These are phyloP conservation scores for Grus americana DNA, from an alignment of 2,113 vertebrate genomes.

Conservation along the genomic window DNA sequence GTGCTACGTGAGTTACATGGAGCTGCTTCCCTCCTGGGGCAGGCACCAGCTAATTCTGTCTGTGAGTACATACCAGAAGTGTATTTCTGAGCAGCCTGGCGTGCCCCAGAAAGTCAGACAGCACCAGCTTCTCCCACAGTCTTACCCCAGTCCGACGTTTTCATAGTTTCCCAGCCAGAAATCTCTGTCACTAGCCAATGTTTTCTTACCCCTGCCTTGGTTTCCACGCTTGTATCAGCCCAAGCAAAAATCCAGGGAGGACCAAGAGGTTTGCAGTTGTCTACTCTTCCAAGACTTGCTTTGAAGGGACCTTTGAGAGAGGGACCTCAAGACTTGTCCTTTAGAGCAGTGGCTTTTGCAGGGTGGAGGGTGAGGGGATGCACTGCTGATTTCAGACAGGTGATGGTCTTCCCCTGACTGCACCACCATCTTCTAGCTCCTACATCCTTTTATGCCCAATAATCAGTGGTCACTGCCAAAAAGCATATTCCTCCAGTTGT, in stretches of 20 bases:
- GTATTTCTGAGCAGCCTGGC: background rate
- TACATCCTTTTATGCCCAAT: background rate
- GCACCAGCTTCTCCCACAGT: background rate
- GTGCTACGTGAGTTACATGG: rapidly evolving
- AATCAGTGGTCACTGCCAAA: background rate
- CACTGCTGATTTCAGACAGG: background rate
- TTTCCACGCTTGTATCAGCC: background rate
- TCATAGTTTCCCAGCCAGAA: background rate
- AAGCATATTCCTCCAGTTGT: background rate
- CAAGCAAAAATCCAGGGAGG: background rate
- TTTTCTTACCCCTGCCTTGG: background rate
- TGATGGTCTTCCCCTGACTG: background rate
- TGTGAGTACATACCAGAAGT: background rate
- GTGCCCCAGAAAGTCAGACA: background rate
- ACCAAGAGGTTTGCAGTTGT: background rate
- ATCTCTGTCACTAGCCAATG: background rate
- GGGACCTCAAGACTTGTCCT: background rate
- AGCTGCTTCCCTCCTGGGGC: background rate
- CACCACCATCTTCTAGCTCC: background rate
- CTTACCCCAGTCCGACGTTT: background rate
- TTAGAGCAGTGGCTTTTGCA: background rate
- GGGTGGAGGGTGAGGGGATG: rapidly evolving
- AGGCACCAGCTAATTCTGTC: background rate
- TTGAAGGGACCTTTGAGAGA: background rate
- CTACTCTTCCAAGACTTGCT: background rate